Percentiles rank a stretch among this genome's conserved stretches.
phyloP scores from a whole-genome alignment of 2,113 vertebrate species.

The Misgurnus mizolepis region DNA sequence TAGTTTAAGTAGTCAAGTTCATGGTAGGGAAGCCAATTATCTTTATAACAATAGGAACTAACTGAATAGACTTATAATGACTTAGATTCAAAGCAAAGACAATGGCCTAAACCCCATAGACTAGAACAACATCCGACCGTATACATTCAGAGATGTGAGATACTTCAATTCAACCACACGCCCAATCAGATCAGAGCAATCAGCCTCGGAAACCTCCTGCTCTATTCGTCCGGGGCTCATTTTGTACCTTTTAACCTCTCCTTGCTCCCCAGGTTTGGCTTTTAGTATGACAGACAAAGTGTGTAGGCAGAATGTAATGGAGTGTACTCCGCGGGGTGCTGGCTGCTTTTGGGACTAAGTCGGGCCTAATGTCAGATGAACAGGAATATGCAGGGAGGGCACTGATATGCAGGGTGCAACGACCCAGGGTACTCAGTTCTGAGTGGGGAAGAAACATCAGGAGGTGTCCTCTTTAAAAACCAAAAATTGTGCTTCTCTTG shows the following conservation, averaged over 20 bases:
- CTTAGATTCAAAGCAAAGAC: constrained; percentile 9
- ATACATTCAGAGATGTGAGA: constrained; percentile 21
- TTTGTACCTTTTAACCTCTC: constrained; percentile 67
- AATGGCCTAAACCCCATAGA: constrained; percentile 7
- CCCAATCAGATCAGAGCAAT: constrained; percentile 62
- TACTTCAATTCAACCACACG: constrained; percentile 22
- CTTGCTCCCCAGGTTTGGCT: constrained; percentile 67
- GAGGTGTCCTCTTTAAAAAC: neutral
- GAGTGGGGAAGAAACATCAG: constrained; percentile 24
- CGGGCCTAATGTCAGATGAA: constrained; percentile 55
- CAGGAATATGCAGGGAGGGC: constrained; percentile 54
- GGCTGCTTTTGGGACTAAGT: constrained; percentile 57
- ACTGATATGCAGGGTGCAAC: constrained; percentile 27
- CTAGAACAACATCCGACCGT: neutral
- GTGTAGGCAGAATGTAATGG: constrained; percentile 72
- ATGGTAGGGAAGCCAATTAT: constrained; percentile 1
- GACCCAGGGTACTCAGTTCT: constrained; percentile 13
- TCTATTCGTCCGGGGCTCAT: constrained; percentile 60
- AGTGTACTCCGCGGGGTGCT: constrained; percentile 68
- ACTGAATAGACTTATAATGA: constrained; percentile 21
- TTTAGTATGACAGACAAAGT: constrained; percentile 67
- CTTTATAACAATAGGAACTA: constrained; percentile 5
- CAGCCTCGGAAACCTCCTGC: constrained; percentile 54
- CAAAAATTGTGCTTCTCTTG: neutral
- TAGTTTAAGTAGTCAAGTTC: neutral